Percentiles rank a stretch among this genome's conserved stretches.
These are phyloP conservation scores for Pterocles gutturalis DNA, from an alignment of 2,113 vertebrate genomes.

Conservation along the genomic window DNA sequence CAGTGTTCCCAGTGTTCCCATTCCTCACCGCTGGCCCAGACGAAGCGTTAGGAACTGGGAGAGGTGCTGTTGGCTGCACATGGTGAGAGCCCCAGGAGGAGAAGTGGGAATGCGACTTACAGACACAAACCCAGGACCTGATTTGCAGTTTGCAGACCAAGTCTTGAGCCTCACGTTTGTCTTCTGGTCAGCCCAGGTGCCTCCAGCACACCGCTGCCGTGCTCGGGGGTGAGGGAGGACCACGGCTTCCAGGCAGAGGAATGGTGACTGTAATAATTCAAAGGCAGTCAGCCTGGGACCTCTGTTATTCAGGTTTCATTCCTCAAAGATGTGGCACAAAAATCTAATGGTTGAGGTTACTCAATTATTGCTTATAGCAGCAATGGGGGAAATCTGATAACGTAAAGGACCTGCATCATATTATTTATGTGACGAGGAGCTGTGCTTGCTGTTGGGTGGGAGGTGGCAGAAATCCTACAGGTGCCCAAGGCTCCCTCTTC, in stretches of 20 bases:
- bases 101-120: rapidly evolving
- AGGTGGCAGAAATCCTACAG: neutral
- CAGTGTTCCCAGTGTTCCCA: too few relatives aligned
- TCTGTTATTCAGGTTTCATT: neutral
- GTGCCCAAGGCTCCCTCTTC: neutral
- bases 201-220: rapidly evolving
- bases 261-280: neutral
- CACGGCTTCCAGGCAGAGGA: neutral
- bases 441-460: neutral
- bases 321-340: neutral
- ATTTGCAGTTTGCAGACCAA: neutral
- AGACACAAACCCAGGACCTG: neutral
- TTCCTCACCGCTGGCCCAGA: too few relatives aligned
- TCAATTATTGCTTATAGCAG: neutral
- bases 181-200: neutral
- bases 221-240: neutral
- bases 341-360: neutral
- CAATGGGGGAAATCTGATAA: neutral
- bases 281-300: neutral
- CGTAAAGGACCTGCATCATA: neutral
- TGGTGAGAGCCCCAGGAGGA: neutral
- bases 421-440: neutral
- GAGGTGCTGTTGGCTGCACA: too few relatives aligned
- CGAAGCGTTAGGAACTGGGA: too few relatives aligned
- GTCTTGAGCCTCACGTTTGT: neutral